Evolutionary conservation across 2,888 invertebrate genomes (phyloP).

Genomic region (Acanthosepion esculentum): DNA sequence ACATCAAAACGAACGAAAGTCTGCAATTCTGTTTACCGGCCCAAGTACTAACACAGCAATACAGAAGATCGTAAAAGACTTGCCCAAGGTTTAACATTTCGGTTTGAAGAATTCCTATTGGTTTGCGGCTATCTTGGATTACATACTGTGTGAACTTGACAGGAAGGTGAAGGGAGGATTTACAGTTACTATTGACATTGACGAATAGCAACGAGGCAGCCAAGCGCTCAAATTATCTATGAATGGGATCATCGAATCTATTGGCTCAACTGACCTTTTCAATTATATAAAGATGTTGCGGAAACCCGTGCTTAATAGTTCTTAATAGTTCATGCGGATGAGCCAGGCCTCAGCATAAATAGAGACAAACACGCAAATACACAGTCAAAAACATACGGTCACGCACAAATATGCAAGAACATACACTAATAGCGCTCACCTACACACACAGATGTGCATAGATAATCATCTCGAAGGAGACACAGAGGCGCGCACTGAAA

Average conservation of each 20-base stretch:
- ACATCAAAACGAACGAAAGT: background rate
- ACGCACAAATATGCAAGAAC: background rate
- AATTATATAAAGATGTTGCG: background rate
- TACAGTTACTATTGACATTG: background rate
- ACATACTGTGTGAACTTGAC: background rate
- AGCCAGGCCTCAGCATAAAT: background rate
- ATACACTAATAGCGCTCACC: background rate
- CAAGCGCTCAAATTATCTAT: background rate
- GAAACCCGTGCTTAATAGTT: background rate
- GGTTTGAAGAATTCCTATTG: background rate
- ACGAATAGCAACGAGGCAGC: background rate
- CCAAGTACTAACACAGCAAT: background rate
- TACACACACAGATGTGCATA: background rate
- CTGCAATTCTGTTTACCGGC: background rate
- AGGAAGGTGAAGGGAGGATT: background rate
- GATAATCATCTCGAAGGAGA: background rate
- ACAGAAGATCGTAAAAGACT: background rate
- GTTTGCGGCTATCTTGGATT: background rate
- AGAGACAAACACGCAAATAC: background rate
- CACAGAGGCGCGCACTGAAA: background rate
- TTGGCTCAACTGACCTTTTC: conserved; percentile 23
- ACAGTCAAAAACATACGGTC: background rate
- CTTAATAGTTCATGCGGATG: background rate
- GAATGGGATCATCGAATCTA: background rate
- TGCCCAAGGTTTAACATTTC: background rate